These are phyloP conservation scores for Neelides sp. DNA, from an alignment of 1,140 invertebrate genomes.

Conservation along the genomic window DNA sequence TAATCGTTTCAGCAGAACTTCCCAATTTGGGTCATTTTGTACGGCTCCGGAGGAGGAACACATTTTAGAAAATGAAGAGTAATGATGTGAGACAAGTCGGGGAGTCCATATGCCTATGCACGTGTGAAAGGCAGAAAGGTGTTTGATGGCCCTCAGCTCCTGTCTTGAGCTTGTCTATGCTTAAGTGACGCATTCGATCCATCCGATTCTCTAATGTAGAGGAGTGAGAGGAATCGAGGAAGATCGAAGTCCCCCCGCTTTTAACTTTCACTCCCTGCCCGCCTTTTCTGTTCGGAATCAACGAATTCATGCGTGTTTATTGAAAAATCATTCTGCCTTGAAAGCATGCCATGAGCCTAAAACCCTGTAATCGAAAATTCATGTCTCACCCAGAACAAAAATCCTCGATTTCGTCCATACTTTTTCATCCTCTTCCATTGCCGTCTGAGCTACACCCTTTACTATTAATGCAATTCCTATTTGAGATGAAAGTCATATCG, in stretches of 20 bases:
- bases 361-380: conserved; percentile 32
- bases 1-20: too few species aligned
- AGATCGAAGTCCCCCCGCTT: too few species aligned
- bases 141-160: not conserved
- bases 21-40: too few species aligned
- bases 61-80: too few species aligned
- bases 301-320: conserved; percentile 31
- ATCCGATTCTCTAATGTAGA: too few species aligned
- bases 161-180: not conserved
- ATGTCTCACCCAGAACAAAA: conserved; percentile 31
- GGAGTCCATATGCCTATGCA: too few species aligned
- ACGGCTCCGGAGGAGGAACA: too few species aligned
- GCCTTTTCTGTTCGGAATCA: conserved; percentile 30
- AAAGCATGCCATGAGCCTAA: conserved; percentile 32
- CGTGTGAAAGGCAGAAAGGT: not conserved
- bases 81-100: too few species aligned
- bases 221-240: too few species aligned
- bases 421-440: conserved; percentile 20
- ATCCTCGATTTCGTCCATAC: conserved; percentile 30
- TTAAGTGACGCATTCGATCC: not conserved
- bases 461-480: too few species aligned
- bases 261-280: conserved; percentile 30
- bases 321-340: conserved; percentile 32
- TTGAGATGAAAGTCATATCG: too few species aligned
- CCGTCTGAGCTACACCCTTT: not conserved